phyloP scores from a whole-genome alignment of 1,140 invertebrate species.

The Hestina assimilis region DNA sequence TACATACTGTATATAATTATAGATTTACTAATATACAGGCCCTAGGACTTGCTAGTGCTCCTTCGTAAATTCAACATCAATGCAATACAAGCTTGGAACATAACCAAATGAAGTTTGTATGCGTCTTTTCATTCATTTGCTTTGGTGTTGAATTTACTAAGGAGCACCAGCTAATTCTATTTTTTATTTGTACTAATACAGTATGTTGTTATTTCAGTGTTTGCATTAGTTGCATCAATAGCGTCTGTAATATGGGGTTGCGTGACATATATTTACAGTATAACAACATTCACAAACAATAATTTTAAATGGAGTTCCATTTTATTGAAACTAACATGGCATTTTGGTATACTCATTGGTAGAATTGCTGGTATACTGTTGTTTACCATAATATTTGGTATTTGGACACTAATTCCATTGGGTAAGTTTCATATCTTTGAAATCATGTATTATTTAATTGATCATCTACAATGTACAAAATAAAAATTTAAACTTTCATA shows the following conservation, averaged over 20 bases:
- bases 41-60: too few species aligned
- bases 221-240: constrained; percentile 65
- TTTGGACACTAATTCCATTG: constrained; percentile 66
- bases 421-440: constrained; percentile 42
- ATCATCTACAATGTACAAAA: not conserved
- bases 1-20: too few species aligned
- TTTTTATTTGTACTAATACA: too few species aligned
- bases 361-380: constrained; percentile 63
- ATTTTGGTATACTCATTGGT: constrained; percentile 63
- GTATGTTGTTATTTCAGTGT: constrained; percentile 58
- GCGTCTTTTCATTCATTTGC: too few species aligned
- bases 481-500: too few species aligned
- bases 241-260: constrained; percentile 69
- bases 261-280: constrained; percentile 65
- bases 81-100: too few species aligned
- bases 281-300: constrained; percentile 46
- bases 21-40: too few species aligned
- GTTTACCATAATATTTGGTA: constrained; percentile 64
- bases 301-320: constrained; percentile 56
- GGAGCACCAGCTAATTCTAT: too few species aligned
- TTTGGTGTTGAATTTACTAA: too few species aligned
- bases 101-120: too few species aligned
- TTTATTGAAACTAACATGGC: constrained; percentile 56
- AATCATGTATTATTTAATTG: too few species aligned
- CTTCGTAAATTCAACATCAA: too few species aligned